These are phyloP conservation scores for Littorina saxatilis DNA, from an alignment of 1,140 invertebrate genomes.

Conservation along the genomic window DNA sequence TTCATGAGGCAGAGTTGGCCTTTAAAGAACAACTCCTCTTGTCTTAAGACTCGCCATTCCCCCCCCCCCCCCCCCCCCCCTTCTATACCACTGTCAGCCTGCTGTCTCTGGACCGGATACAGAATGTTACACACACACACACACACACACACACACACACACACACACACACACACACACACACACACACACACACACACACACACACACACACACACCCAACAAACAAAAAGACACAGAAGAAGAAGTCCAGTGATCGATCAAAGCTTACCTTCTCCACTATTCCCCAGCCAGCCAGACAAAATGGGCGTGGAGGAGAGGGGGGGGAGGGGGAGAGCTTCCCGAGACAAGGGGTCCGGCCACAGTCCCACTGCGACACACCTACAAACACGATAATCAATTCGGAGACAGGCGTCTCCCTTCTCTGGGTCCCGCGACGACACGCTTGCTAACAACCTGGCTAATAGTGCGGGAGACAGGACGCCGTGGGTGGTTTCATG, in stretches of 20 bases:
- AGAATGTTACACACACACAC: background rate
- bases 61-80: background rate
- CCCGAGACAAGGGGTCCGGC: too few relatives aligned
- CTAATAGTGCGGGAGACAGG: conserved; percentile 31
- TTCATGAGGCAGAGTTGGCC: too few relatives aligned
- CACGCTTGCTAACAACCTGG: conserved; percentile 29
- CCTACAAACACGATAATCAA: conserved; percentile 3
- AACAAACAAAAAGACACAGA: too few relatives aligned
- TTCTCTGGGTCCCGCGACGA: background rate
- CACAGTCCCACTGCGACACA: background rate
- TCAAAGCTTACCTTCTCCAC: too few relatives aligned
- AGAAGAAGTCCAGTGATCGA: too few relatives aligned
- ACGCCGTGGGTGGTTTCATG: too few relatives aligned
- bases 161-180: conserved; percentile 27
- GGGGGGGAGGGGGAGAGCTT: too few relatives aligned
- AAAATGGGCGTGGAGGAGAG: too few relatives aligned
- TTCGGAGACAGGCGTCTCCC: background rate
- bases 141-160: conserved; percentile 31
- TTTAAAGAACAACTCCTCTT: too few relatives aligned
- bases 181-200: conserved; percentile 16
- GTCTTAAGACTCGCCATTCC: background rate
- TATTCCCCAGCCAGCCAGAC: too few relatives aligned
- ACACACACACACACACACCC: too few relatives aligned
- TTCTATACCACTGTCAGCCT: background rate
- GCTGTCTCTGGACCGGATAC: background rate